Evolutionary conservation across 1,140 invertebrate genomes (phyloP), one percentile per base, ranked within the genome.

Genomic region (Drosophila orosa): DNA sequence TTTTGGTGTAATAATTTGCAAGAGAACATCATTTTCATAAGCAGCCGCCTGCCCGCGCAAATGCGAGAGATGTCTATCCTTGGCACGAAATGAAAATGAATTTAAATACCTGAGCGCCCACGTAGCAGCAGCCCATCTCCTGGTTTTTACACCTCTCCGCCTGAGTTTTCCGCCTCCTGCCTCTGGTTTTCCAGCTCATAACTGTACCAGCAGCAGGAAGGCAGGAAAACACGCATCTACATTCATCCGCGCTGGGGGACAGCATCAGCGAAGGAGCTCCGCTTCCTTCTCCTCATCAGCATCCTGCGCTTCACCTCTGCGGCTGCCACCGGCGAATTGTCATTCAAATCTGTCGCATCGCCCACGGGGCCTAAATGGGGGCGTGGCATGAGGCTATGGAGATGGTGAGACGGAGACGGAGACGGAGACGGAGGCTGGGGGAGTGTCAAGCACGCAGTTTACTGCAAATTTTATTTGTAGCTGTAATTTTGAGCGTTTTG

Each of bases 401-500:
- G 27, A 5, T 4, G 27, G n/a, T n/a, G 37, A 39, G 37, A 10
- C 29, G 29, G 29, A 3, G 37, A 10, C 6, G n/a, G n/a, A n/a
- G 37, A 17, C n/a, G 2, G 50, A 22, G 31, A 7, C 9, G n/a
- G 3, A 13, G 47, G 31, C 29, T 15, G 55, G 8, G 27, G 33
- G 74, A 42, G 45, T 68, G 68, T 56, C 60, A 56, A 72, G 75
- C 56, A 78, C 61, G 45, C 61, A 85, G 81, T 66, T 78, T 78
- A 63, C 74, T 78, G 69, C 78, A 69, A 87, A 84, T 87, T 89
- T 72, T 83, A 83, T 87, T 87, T 87, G 80, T 87, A 69, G 68
- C 79, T 78, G 79, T 78, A 89, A 87, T 89, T 89, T 87, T 89
- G 77, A 89, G 84, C 77, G 82, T 71, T 86, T 86, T 86, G 75